Evolutionary conservation across 2,797 vertebrate genomes (phyloP).

Genomic region (Ctenosaura bakeri): DNA sequence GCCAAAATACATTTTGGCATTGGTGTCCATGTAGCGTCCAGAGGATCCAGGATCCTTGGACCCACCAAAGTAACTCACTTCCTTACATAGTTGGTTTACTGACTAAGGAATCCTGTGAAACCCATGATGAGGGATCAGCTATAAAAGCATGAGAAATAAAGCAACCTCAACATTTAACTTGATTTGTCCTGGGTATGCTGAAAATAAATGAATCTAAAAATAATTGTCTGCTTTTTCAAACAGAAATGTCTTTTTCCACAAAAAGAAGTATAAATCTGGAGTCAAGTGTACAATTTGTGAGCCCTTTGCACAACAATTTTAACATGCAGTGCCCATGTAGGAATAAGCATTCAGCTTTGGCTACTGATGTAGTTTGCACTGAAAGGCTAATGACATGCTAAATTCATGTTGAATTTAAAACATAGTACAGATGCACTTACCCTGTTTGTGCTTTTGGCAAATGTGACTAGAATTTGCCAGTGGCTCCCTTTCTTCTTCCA

Average conservation of each 20-base stretch:
- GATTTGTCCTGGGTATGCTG: background rate
- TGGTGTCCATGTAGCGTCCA: too few relatives aligned
- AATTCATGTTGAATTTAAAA: background rate
- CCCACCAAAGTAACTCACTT: too few relatives aligned
- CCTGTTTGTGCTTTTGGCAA: too few relatives aligned
- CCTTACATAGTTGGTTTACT: too few relatives aligned
- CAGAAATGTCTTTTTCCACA: background rate
- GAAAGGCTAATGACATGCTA: background rate
- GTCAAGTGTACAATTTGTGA: background rate
- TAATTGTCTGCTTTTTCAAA: background rate
- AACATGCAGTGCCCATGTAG: background rate
- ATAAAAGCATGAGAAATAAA: too few relatives aligned
- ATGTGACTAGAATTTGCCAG: background rate
- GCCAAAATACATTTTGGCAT: too few relatives aligned
- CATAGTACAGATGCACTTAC: background rate
- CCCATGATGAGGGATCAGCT: too few relatives aligned
- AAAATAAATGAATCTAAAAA: background rate
- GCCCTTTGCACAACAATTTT: background rate
- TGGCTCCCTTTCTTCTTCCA: background rate
- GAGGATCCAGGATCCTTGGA: too few relatives aligned
- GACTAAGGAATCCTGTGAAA: too few relatives aligned
- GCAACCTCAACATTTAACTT: background rate
- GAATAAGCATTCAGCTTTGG: background rate
- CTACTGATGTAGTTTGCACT: too few relatives aligned
- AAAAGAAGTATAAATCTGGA: background rate